Percentiles rank a stretch among this genome's conserved stretches.
Conservation (phyloP, 1,140 invertebrate species). For the Lethocerus indicus region DNA sequence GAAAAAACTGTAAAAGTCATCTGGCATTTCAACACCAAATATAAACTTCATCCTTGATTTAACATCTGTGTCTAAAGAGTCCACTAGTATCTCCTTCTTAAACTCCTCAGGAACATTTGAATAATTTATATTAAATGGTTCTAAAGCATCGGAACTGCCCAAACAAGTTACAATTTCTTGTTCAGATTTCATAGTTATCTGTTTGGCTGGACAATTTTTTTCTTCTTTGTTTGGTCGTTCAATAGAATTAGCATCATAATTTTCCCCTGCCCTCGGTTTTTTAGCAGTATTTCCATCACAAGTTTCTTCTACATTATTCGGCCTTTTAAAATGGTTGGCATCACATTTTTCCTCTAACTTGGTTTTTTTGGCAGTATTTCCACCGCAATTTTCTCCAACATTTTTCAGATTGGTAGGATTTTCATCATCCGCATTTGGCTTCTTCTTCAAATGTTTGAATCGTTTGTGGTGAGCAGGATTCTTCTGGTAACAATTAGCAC, state of each 20-base stretch:
- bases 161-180: not conserved
- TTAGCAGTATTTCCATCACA: not conserved
- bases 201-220: not conserved
- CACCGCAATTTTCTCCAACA: not conserved
- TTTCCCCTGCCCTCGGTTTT: not conserved
- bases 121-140: not conserved
- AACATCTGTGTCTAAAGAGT: not conserved
- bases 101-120: not conserved
- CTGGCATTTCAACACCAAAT: slow-evolving; percentile 73
- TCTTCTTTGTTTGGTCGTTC: too few species aligned
- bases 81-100: not conserved
- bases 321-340: not conserved
- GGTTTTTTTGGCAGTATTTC: not conserved
- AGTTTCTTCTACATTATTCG: not conserved
- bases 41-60: slow-evolving; percentile 39
- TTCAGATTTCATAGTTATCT: not conserved
- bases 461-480: slow-evolving; percentile 56
- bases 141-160: not conserved
- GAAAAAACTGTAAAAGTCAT: slow-evolving; percentile 76
- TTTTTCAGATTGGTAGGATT: too few species aligned
- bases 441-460: slow-evolving; percentile 54
- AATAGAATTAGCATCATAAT: not conserved
- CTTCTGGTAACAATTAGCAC: slow-evolving; percentile 65
- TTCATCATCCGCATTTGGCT: slow-evolving; percentile 18
- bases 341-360: slow-evolving; percentile 1